These are phyloP conservation scores for Triops cancriformis DNA, from an alignment of 1,140 invertebrate species.

Conservation along the genomic window DNA sequence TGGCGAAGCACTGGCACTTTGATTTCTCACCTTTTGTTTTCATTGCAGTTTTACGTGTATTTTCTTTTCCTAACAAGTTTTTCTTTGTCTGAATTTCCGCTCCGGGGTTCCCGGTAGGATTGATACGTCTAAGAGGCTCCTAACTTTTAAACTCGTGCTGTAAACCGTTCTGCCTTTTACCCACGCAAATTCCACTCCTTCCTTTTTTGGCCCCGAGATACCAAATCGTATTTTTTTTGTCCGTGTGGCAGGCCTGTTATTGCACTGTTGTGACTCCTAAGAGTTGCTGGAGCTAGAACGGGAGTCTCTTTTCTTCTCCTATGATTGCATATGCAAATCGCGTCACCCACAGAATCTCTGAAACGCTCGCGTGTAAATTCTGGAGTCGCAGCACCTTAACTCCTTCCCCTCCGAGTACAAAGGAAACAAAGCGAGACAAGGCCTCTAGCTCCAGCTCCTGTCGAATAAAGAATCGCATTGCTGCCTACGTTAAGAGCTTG, in stretches of 20 bases:
- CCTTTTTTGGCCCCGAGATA: not conserved
- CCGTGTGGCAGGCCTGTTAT: not conserved
- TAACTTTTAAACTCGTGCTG: not conserved
- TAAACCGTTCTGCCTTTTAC: not conserved
- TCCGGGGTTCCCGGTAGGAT: not conserved
- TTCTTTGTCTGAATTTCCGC: not conserved
- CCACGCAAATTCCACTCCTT: not conserved
- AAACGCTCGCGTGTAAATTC: not conserved
- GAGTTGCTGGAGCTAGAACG: no score
- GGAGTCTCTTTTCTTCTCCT: not conserved
- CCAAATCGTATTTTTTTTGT: not conserved
- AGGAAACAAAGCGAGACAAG: not conserved
- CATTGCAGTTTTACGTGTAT: not conserved
- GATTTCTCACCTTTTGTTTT: no score
- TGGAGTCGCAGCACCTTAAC: no score
- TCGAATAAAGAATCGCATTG: not conserved
- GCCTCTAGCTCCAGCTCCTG: not conserved
- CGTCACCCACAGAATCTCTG: not conserved
- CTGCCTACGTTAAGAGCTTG: not conserved
- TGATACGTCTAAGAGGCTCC: not conserved
- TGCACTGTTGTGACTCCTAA: not conserved
- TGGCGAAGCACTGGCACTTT: no score
- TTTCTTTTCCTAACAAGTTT: not conserved
- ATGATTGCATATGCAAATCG: constrained; percentile 14
- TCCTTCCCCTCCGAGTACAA: no score